Conservation (phyloP, 2,797 vertebrate genomes). For the Crax fasciolata region DNA sequence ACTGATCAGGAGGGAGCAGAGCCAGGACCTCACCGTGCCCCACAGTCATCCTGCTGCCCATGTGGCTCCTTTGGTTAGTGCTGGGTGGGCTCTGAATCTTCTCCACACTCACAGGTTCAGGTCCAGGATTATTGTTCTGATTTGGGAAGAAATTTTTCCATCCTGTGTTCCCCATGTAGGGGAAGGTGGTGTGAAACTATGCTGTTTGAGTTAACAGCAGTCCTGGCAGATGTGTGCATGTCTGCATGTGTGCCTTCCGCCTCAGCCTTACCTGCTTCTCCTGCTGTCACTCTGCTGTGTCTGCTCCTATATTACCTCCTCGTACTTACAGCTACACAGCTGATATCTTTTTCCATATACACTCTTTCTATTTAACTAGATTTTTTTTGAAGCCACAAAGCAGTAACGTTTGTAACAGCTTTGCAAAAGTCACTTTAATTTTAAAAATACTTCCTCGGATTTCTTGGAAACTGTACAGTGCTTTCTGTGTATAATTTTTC, state of each 20-base stretch:
- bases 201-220: not conserved
- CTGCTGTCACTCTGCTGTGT: not conserved
- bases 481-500: not conserved
- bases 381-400: not conserved
- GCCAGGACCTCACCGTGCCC: not conserved
- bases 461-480: not conserved
- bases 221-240: not conserved
- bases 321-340: not conserved
- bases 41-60: not conserved
- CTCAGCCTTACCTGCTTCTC: not conserved
- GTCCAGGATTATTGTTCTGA: not conserved
- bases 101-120: rapidly evolving
- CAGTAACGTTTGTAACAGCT: not conserved
- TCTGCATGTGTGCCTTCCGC: not conserved
- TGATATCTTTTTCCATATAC: not conserved
- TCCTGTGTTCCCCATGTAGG: not conserved
- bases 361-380: not conserved
- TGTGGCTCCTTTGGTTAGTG: rapidly evolving
- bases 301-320: not conserved
- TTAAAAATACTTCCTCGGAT: not conserved
- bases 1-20: not conserved
- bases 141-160: not conserved
- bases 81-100: not conserved
- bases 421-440: not conserved
- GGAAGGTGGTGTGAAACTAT: not conserved